These are phyloP conservation scores for Fragum fragum DNA, from an alignment of 2,888 invertebrate genomes.

Conservation along the genomic window DNA sequence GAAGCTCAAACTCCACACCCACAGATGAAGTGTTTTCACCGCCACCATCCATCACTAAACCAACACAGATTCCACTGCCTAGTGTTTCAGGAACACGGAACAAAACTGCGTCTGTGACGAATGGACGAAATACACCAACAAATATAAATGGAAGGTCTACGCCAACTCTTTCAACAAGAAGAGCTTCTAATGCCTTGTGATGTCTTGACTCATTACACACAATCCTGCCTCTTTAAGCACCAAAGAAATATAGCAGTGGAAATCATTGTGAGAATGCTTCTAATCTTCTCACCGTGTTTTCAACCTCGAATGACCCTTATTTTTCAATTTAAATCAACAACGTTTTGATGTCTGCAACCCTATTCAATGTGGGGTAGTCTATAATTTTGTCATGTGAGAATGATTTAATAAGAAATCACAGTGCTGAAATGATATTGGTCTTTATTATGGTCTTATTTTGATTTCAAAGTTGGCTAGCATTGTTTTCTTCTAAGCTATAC, in stretches of 20 bases:
- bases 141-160: slow-evolving; percentile 2
- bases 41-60: slow-evolving; percentile 1
- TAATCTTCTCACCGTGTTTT: background rate
- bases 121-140: slow-evolving; percentile 33
- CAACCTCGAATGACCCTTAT: no score
- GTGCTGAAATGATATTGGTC: no score
- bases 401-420: no score
- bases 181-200: background rate
- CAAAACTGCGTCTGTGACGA: background rate
- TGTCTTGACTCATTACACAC: background rate
- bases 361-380: no score
- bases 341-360: no score
- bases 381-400: no score
- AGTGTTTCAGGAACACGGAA: background rate
- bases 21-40: slow-evolving; percentile 57
- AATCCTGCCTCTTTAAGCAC: background rate
- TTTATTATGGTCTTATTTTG: no score
- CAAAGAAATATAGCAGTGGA: background rate
- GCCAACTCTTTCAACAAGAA: background rate
- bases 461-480: no score
- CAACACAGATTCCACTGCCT: slow-evolving; percentile 42
- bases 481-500: no score
- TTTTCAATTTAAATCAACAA: no score
- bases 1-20: slow-evolving; percentile 49
- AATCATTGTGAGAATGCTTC: background rate